Percentiles rank a stretch among this genome's conserved stretches.
Conservation (phyloP, 2,797 vertebrate genomes). For the Lagocephalus sceleratus region DNA sequence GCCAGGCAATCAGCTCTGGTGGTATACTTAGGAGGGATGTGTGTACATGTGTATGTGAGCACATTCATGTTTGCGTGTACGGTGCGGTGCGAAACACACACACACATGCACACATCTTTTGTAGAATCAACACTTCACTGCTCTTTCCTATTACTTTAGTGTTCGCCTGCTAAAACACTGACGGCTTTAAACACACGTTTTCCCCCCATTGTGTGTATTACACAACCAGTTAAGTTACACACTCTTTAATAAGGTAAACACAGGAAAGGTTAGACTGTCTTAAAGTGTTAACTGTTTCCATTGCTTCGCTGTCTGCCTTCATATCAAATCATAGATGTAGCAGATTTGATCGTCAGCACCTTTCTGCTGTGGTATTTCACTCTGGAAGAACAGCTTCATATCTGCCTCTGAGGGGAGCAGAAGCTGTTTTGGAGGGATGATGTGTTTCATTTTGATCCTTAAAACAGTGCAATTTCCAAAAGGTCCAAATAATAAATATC, state of each 20-base stretch:
- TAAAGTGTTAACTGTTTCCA: constrained; percentile 79
- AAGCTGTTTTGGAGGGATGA: constrained; percentile 6
- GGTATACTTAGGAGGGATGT: constrained; percentile 80
- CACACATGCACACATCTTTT: constrained; percentile 82
- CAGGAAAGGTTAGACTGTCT: constrained; percentile 79
- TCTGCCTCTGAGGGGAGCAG: not conserved
- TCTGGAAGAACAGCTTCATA: constrained; percentile 19
- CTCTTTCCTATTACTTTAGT: constrained; percentile 96
- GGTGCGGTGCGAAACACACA: constrained; percentile 55
- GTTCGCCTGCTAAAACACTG: constrained; percentile 90
- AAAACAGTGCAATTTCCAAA: no score
- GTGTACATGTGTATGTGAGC: constrained; percentile 30
- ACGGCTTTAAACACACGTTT: constrained; percentile 78
- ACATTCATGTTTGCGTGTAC: constrained; percentile 27
- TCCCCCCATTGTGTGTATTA: constrained; percentile 54
- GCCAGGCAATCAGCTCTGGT: constrained; percentile 79
- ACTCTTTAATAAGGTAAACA: constrained; percentile 77
- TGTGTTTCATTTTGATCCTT: no score
- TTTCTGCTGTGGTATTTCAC: constrained; percentile 28
- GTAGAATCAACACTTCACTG: constrained; percentile 98
- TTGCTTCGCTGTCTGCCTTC: constrained; percentile 47
- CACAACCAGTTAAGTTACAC: constrained; percentile 64
- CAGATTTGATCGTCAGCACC: constrained; percentile 47
- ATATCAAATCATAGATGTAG: constrained; percentile 56
- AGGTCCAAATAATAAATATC: no score